Evolutionary conservation across 2,797 vertebrate species (phyloP).

Genomic region (Pangasius macronema): DNA sequence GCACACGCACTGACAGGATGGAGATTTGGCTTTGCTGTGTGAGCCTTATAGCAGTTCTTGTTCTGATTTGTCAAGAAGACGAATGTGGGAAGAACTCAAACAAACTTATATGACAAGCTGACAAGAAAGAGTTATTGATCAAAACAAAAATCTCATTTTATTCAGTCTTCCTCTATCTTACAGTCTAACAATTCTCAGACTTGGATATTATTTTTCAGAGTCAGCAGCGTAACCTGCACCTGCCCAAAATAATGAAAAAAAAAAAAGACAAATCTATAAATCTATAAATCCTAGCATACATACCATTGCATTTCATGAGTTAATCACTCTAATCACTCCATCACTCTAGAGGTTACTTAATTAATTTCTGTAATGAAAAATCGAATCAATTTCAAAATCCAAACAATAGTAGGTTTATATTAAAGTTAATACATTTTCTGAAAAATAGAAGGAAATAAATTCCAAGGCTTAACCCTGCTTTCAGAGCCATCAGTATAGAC

Average conservation of each 20-base stretch:
- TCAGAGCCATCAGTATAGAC: slow-evolving; percentile 72
- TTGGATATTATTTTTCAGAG: neutral
- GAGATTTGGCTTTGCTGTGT: neutral
- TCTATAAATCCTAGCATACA: neutral
- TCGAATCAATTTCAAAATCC: slow-evolving; percentile 78
- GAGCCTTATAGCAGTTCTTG: neutral
- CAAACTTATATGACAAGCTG: neutral
- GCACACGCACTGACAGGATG: neutral
- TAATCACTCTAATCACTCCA: slow-evolving; percentile 63
- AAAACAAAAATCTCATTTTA: neutral
- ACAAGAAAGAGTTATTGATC: neutral
- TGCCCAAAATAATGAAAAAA: neutral
- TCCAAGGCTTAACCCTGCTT: slow-evolving; percentile 73
- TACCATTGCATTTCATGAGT: slow-evolving; percentile 47
- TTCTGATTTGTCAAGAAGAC: neutral
- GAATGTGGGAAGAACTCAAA: neutral
- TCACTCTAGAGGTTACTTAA: slow-evolving; percentile 75
- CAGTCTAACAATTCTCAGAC: neutral
- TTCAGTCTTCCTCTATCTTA: neutral
- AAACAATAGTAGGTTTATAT: slow-evolving; percentile 67
- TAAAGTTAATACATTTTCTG: slow-evolving; percentile 34
- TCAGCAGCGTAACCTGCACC: neutral
- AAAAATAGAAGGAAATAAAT: slow-evolving; percentile 56
- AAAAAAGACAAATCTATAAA: neutral
- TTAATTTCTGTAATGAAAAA: slow-evolving; percentile 76